Conservation (phyloP, 2,888 invertebrate species). For the Andrena haemorrhoa region DNA sequence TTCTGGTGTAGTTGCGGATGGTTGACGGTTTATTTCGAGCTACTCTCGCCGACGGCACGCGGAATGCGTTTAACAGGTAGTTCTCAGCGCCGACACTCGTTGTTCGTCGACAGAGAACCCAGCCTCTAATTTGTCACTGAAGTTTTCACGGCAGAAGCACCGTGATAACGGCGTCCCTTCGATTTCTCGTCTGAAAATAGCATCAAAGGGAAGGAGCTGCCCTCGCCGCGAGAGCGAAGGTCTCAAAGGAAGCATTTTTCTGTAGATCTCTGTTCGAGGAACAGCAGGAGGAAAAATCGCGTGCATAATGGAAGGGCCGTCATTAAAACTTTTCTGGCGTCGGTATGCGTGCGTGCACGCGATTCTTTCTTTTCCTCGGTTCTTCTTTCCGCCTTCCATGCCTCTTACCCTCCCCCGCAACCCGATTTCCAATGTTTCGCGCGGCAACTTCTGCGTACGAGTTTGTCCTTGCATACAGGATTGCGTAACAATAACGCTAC, state of each 20-base stretch:
- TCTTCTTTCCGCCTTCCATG: background rate
- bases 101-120: too few species aligned
- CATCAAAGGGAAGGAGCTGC: conserved; percentile 17
- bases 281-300: conserved; percentile 35
- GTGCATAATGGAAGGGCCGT: conserved; percentile 55
- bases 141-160: background rate
- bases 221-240: background rate
- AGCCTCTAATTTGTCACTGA: too few species aligned
- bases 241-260: conserved; percentile 38
- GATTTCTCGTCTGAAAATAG: conserved; percentile 33
- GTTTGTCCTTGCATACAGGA: conserved; percentile 21
- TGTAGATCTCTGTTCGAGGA: conserved; percentile 38
- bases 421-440: conserved; percentile 25
- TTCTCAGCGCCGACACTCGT: too few species aligned
- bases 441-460: conserved; percentile 35
- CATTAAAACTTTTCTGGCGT: conserved; percentile 56
- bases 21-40: background rate
- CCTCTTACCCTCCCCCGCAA: background rate
- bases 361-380: conserved; percentile 33
- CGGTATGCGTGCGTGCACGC: conserved; percentile 49
- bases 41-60: background rate
- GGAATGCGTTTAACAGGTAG: too few species aligned
- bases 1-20: conserved; percentile 18
- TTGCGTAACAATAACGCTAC: conserved; percentile 37
- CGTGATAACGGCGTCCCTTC: conserved; percentile 24